A percentile compares a stretch with the other conserved stretches of the same genome.
phyloP scores from a whole-genome alignment of 2,113 vertebrate genomes.

The Miniopterus natalensis region DNA sequence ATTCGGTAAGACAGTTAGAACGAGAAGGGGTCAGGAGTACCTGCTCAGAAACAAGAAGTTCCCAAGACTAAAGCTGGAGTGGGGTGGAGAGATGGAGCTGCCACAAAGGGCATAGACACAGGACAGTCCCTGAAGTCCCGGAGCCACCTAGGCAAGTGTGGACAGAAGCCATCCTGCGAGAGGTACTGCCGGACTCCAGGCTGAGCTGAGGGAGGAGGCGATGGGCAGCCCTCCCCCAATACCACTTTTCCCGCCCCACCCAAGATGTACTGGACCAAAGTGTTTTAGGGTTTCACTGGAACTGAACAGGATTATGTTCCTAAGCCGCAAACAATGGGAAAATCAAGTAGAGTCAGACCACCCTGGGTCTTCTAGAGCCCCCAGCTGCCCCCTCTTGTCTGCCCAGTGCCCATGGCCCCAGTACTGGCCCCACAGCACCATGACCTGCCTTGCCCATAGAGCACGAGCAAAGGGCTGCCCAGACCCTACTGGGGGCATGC shows the following conservation, averaged over 20 bases:
- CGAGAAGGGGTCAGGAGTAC: not conserved
- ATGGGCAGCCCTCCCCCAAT: too few species aligned
- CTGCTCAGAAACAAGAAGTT: not conserved
- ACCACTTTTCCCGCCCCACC: not conserved
- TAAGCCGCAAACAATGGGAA: not conserved
- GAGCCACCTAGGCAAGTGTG: not conserved
- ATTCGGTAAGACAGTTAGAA: not conserved
- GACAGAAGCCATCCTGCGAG: not conserved
- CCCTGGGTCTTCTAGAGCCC: not conserved
- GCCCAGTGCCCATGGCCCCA: not conserved
- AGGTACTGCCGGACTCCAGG: not conserved
- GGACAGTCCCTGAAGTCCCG: not conserved
- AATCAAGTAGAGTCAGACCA: not conserved
- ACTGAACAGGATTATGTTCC: not conserved
- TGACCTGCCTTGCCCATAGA: not conserved
- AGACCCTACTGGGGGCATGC: not conserved
- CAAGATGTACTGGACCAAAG: not conserved
- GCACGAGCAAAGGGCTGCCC: not conserved
- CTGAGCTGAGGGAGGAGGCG: not conserved
- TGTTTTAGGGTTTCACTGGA: not conserved
- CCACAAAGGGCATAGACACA: not conserved
- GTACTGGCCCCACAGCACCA: not conserved
- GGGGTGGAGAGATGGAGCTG: too few species aligned
- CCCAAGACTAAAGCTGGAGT: not conserved
- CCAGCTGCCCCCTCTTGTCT: not conserved